These are phyloP conservation scores for Pseudomyrmex flavicornis DNA, from an alignment of 1,140 invertebrate genomes.

Conservation along the genomic window DNA sequence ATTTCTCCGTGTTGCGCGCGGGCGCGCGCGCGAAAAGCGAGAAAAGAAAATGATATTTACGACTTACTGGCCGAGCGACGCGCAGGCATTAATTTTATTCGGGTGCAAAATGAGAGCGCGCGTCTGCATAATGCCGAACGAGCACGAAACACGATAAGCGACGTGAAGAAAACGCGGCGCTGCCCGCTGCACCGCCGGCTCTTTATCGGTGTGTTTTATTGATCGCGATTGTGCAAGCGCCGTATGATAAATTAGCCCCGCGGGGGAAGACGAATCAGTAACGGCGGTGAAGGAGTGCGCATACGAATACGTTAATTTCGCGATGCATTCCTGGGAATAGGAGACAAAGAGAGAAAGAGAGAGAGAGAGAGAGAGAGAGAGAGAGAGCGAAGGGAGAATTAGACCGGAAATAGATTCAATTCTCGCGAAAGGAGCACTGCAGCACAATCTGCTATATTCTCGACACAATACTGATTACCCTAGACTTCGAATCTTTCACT, in stretches of 20 bases:
- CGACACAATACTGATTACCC: not conserved
- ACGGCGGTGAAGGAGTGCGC: conserved; percentile 10
- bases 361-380: conserved; percentile 7
- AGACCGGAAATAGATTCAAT: conserved; percentile 41
- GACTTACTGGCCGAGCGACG: conserved; percentile 41
- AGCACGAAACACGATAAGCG: conserved; percentile 52
- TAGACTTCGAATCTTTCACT: conserved; percentile 1
- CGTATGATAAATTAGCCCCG: conserved; percentile 51
- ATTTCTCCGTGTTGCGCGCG: conserved; percentile 26
- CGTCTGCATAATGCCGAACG: conserved; percentile 31
- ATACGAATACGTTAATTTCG: conserved; percentile 52
- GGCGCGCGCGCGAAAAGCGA: not conserved
- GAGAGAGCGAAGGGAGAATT: conserved; percentile 27
- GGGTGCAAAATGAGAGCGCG: conserved; percentile 46
- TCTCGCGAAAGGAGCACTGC: conserved; percentile 14
- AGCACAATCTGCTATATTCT: not conserved
- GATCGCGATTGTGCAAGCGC: conserved; percentile 59
- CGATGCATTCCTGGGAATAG: conserved; percentile 28
- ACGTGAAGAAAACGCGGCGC: conserved; percentile 48
- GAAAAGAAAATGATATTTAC: conserved; percentile 50
- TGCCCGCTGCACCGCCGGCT: not conserved
- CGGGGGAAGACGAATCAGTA: conserved; percentile 38
- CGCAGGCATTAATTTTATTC: conserved; percentile 45
- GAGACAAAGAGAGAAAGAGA: not conserved
- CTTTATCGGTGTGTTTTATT: conserved; percentile 64